A percentile compares a stretch with the other conserved stretches of the same genome.
Conservation (phyloP, 2,797 vertebrate species). For the Nannoperca australis region DNA sequence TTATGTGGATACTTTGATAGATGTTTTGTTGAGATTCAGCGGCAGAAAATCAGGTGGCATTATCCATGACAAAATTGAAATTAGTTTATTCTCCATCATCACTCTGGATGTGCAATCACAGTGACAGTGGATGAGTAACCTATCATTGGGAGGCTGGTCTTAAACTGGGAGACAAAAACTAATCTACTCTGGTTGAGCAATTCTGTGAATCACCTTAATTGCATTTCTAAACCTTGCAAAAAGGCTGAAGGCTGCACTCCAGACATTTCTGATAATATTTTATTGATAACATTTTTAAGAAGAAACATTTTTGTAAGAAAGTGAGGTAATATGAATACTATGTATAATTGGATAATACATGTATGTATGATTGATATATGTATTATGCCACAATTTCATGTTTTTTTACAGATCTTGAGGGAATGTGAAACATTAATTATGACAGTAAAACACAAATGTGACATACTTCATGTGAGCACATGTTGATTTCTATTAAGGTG, state of each 20-base stretch:
- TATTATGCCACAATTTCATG: not conserved
- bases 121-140: conserved; percentile 70
- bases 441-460: not conserved
- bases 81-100: conserved; percentile 75
- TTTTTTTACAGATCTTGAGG: not conserved
- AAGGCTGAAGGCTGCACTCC: conserved; percentile 31
- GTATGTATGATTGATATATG: conserved; percentile 2
- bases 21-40: conserved; percentile 78
- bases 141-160: conserved; percentile 58
- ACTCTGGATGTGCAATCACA: conserved; percentile 70
- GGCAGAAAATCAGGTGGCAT: conserved; percentile 81
- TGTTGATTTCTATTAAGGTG: conserved; percentile 55
- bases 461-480: conserved; percentile 11
- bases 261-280: conserved; percentile 29
- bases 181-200: conserved; percentile 63
- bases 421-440: not conserved
- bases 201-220: conserved; percentile 59
- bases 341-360: not conserved
- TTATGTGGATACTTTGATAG: conserved; percentile 77
- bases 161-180: conserved; percentile 71
- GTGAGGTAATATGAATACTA: not conserved
- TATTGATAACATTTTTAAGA: conserved; percentile 17
- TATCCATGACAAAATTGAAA: conserved; percentile 83
- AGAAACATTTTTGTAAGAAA: conserved; percentile 10
- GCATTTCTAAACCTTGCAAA: conserved; percentile 52